Evolutionary conservation across 2,113 vertebrate species (phyloP), one percentile per base, ranked within the genome.

Genomic region (Cynopterus brachyotis): DNA sequence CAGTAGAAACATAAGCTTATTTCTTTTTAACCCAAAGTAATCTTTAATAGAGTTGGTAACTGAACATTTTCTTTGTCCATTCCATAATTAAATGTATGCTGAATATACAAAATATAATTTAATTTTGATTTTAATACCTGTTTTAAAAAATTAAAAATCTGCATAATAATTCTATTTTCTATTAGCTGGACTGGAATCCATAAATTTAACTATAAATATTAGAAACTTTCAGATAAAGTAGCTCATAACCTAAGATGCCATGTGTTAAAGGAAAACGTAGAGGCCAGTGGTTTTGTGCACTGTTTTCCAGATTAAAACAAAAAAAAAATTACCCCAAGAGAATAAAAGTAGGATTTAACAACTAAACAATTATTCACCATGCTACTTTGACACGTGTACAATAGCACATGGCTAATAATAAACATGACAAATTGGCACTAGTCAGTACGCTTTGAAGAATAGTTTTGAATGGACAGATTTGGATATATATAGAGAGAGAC

Each of bases 191-290:
- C 80, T 64, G 53, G 89, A 89, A 70, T 79, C 75, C 16, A 59
- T 80, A 91, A 79, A 69, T 87, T 79, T 92, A 93, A 91, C 28
- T 72, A 64, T 3, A 60, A 37, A 50, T n/a, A 87, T 67, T 76
- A 32, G 6, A 26, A 37, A 37, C 16, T 82, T 89, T 95, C 75
- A 82, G 26, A 57, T 93, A 78, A 93, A 91, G 72, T 24, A 80
- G 55, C 50, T 62, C 84, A 40, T 60, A 24, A 76, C 26, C n/a
- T 72, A 84, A 53, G 37, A 87, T 72, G 37, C 15, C 45, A 60
- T 85, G 50, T 69, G 35, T 75, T 96, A 62, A 95, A 93, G 55
- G 64, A 81, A 81, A 95, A 88, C 73, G 90, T 55, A 86, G 40
- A 92, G 16, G 57, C 6, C 17, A 10, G 15, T 80, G 70, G 70